phyloP scores from a whole-genome alignment of 2,888 invertebrate genomes.

The Bimastos eiseni region DNA sequence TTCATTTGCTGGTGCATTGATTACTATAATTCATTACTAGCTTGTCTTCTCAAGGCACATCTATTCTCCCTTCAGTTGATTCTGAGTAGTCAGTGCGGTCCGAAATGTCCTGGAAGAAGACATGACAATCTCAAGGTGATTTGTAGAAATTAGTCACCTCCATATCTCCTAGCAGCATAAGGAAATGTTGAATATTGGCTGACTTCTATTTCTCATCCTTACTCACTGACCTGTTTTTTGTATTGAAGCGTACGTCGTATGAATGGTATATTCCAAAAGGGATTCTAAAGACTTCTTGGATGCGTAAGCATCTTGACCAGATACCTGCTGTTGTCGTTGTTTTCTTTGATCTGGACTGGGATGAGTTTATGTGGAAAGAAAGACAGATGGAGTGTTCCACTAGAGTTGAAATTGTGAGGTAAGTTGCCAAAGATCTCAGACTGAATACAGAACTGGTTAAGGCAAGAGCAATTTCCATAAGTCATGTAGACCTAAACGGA shows the following conservation, averaged over 20 bases:
- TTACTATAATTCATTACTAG: no score
- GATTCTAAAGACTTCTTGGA: constrained; percentile 91
- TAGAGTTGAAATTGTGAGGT: constrained; percentile 74
- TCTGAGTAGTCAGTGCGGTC: no score
- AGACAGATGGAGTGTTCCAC: constrained; percentile 91
- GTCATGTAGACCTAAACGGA: no score
- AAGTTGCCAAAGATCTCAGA: constrained; percentile 17
- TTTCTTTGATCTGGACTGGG: constrained; percentile 97
- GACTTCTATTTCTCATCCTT: neutral
- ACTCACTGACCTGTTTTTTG: neutral
- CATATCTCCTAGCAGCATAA: no score
- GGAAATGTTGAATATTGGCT: no score
- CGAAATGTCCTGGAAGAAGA: no score
- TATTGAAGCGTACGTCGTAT: constrained; percentile 78
- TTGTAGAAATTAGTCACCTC: no score
- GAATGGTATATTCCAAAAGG: constrained; percentile 87
- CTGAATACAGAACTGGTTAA: neutral
- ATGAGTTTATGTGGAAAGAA: constrained; percentile 89
- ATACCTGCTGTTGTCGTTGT: constrained; percentile 90
- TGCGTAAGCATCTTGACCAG: constrained; percentile 84
- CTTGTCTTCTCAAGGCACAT: no score
- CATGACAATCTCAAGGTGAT: no score
- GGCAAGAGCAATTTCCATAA: neutral
- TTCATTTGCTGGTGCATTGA: no score
- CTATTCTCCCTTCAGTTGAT: no score